A percentile compares a stretch with the other conserved stretches of the same genome.
Conservation (phyloP, 1,140 invertebrate species). For the Cardiocondyla obscurior region DNA sequence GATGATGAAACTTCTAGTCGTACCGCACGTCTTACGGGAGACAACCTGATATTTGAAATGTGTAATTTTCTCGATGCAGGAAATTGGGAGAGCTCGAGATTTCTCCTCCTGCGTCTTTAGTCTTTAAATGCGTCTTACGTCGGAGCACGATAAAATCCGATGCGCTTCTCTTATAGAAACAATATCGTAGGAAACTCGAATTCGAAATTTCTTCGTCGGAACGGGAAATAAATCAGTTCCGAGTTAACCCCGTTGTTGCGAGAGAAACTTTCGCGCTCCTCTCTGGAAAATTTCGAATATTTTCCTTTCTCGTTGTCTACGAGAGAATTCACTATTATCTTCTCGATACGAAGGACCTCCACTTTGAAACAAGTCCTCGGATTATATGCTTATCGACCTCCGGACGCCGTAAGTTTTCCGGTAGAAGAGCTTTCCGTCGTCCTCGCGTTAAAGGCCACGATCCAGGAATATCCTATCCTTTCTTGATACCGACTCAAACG, state of each 20-base stretch:
- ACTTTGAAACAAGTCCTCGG: not conserved
- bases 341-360: not conserved
- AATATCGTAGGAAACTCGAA: not conserved
- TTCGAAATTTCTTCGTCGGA: not conserved
- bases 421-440: too few relatives aligned
- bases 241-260: too few relatives aligned
- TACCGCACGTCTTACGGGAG: not conserved
- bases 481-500: not conserved
- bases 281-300: not conserved
- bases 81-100: constrained; percentile 1
- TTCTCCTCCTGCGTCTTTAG: not conserved
- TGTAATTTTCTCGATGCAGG: constrained; percentile 22
- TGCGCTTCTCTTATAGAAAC: not conserved
- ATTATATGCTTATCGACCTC: too few relatives aligned
- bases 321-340: not conserved
- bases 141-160: not conserved
- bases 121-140: not conserved
- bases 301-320: not conserved
- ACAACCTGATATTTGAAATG: constrained; percentile 3
- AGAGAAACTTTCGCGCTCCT: not conserved
- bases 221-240: not conserved
- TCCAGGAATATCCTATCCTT: too few relatives aligned
- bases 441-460: too few relatives aligned
- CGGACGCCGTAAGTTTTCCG: too few relatives aligned
- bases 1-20: constrained; percentile 11